phyloP scores from a whole-genome alignment of 2,888 invertebrate genomes.

The Eutolmus rufibarbis region DNA sequence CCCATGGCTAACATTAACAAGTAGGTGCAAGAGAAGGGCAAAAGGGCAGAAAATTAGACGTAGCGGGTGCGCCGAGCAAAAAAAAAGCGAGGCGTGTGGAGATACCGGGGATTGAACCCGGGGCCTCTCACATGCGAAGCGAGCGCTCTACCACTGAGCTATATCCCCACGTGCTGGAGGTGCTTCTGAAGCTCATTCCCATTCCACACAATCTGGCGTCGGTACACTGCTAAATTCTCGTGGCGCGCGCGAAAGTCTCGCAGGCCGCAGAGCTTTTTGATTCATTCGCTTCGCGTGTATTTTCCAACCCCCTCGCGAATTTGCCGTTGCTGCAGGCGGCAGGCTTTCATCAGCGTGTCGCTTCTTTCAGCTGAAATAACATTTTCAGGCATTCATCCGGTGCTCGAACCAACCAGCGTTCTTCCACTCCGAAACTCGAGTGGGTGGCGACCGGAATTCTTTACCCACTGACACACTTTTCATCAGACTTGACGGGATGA shows the following conservation, averaged over 20 bases:
- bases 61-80: background rate
- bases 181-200: constrained; percentile 3
- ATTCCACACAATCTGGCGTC: background rate
- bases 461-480: background rate
- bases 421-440: background rate
- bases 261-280: background rate
- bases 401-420: background rate
- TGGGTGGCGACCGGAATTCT: background rate
- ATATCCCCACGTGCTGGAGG: constrained; percentile 51
- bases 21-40: constrained; percentile 60
- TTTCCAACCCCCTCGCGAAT: background rate
- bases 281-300: background rate
- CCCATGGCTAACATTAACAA: constrained; percentile 76
- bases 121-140: constrained; percentile 58
- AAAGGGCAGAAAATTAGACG: background rate
- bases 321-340: background rate
- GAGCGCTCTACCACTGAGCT: constrained; percentile 59
- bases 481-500: background rate
- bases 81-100: constrained; percentile 37
- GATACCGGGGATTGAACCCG: constrained; percentile 55
- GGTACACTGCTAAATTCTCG: background rate
- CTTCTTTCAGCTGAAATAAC: background rate
- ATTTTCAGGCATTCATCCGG: background rate
- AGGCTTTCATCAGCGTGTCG: too few species aligned
- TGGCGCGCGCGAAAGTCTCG: background rate